phyloP scores from a whole-genome alignment of 2,888 invertebrate species.

The Hanleya hanleyi region DNA sequence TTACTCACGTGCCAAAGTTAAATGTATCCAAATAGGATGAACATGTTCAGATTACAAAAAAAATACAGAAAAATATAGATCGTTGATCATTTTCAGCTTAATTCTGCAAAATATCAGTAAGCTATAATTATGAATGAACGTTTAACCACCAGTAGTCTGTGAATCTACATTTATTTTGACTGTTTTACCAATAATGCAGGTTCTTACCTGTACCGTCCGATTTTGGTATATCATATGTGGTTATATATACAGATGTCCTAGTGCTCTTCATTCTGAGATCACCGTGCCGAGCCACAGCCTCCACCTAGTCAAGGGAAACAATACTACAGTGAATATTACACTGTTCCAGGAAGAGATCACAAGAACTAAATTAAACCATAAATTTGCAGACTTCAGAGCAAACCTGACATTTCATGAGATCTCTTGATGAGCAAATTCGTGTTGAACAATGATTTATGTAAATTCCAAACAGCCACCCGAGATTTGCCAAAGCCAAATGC shows the following conservation, averaged over 20 bases:
- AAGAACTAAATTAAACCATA: too few species aligned
- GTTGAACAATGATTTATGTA: too few species aligned
- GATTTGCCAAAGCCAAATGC: neutral
- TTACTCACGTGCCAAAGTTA: neutral
- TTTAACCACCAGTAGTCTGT: neutral
- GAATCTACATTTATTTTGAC: neutral
- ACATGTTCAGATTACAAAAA: too few species aligned
- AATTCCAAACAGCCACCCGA: neutral
- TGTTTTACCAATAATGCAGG: neutral
- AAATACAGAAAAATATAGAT: too few species aligned
- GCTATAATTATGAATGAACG: neutral
- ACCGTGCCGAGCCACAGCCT: slow-evolving; percentile 45
- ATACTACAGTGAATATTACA: too few species aligned
- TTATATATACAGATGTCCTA: slow-evolving; percentile 38
- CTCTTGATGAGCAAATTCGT: too few species aligned
- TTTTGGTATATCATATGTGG: slow-evolving; percentile 38
- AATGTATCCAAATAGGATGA: too few species aligned
- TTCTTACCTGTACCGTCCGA: slow-evolving; percentile 15
- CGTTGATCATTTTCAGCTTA: neutral
- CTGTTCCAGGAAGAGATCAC: too few species aligned
- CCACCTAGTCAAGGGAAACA: slow-evolving; percentile 32
- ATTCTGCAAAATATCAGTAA: neutral
- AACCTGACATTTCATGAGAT: too few species aligned
- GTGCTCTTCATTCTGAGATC: slow-evolving; percentile 44
- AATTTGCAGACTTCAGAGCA: too few species aligned